Evolutionary conservation across 2,113 vertebrate genomes (phyloP), one percentile per base, ranked within the genome.

Genomic region (Antechinus stuartii): DNA sequence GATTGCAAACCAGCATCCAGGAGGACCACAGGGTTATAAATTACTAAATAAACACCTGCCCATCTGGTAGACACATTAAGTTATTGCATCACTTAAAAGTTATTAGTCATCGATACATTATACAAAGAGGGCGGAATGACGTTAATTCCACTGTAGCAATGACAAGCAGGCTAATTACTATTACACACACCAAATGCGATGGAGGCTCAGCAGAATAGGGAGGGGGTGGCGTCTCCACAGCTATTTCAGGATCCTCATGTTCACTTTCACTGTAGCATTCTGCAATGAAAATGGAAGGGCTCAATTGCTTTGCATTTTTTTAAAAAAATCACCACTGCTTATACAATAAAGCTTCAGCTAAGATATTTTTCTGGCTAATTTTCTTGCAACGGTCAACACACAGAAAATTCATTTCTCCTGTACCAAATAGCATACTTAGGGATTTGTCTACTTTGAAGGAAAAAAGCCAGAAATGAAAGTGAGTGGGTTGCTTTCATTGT

Each of bases 211-310:
- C 98, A 93, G 98, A 96, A 96, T 99, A 99, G 0, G 99, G 99
- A 23, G 99, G 99, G 61, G 99, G 98, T 0, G 99, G 98, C 0
- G 98, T 98, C 92, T 99, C 99, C 57, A 5, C 46, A 26, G 99
- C 98, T 96, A 98, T 98, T 94, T 99, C 99, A 6, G 99, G 97
- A 91, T 99, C 99, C 22, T 99, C 99, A 0, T 99, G 99, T 95
- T 99, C 99, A 22, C 99, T 99, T 96, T 99, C 99, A 84, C 99
- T 99, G 93, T 99, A 99, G 96, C 99, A 99, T 98, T 99, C 99
- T 99, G 96, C 90, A 94, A 91, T 19, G 96, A 55, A 98, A 95
- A 95, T 25, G 49, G 91, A 97, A 97, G 91, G 25, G 54, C 24
- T 93, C 91, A 35, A 89, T 90, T 9, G 89, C 57, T 25, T 68